Evolutionary conservation across 2,888 invertebrate species (phyloP).

Genomic region (Balanococcus diminutus): DNA sequence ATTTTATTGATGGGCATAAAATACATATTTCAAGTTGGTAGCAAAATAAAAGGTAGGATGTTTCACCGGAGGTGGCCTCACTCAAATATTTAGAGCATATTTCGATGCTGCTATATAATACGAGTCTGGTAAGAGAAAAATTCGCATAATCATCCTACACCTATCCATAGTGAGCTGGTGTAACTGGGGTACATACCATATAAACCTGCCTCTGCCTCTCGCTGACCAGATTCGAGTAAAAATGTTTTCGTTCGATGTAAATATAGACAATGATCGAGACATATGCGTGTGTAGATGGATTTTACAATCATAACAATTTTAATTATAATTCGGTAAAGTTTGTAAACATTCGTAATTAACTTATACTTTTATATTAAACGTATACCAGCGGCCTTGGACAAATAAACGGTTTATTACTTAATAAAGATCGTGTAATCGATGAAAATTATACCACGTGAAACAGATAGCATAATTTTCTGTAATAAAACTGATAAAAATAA

Average conservation of each 20-base stretch:
- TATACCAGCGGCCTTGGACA: slow-evolving; percentile 43
- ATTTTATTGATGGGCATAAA: not conserved
- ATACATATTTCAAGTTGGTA: not conserved
- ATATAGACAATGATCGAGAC: slow-evolving; percentile 32
- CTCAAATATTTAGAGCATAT: not conserved
- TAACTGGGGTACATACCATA: not conserved
- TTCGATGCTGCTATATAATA: too few relatives aligned
- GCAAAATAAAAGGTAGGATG: not conserved
- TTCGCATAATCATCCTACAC: not conserved
- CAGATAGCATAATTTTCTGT: slow-evolving; percentile 40
- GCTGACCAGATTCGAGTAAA: not conserved
- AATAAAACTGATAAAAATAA: slow-evolving; percentile 34
- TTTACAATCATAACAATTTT: slow-evolving; percentile 32
- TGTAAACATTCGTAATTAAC: slow-evolving; percentile 40
- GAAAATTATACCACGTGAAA: slow-evolving; percentile 41
- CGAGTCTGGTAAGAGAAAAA: not conserved
- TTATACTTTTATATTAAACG: slow-evolving; percentile 21
- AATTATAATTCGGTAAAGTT: slow-evolving; percentile 40
- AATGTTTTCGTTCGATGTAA: not conserved
- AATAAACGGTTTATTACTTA: slow-evolving; percentile 42
- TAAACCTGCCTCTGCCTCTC: not conserved
- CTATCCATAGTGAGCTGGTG: not conserved
- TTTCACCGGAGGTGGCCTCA: slow-evolving; percentile 9
- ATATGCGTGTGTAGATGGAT: not conserved
- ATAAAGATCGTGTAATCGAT: slow-evolving; percentile 38